Percentiles rank a stretch among this genome's conserved stretches.
Evolutionary conservation across 2,888 invertebrate species (phyloP).

Genomic region (Dynastes grantii): DNA sequence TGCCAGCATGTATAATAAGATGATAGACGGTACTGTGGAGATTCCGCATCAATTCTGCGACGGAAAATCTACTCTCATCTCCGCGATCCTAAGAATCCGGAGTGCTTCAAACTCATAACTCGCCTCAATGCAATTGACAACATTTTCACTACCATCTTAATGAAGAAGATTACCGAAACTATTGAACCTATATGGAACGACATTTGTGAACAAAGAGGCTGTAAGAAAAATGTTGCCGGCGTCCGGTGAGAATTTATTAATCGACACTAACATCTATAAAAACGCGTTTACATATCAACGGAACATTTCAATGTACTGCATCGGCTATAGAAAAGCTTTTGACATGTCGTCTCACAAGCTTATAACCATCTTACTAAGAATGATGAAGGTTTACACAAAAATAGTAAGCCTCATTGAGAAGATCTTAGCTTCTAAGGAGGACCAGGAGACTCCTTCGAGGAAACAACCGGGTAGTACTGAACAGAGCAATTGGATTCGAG

Average conservation of each 20-base stretch:
- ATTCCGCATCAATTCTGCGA: constrained; percentile 23
- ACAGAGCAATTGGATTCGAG: too few species aligned
- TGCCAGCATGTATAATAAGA: constrained; percentile 8
- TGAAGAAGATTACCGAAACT: background rate
- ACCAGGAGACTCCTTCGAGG: too few species aligned
- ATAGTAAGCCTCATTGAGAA: too few species aligned
- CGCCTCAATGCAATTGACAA: constrained; percentile 39
- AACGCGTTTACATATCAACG: constrained; percentile 7
- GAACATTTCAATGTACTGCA: constrained; percentile 38
- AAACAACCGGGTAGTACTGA: too few species aligned
- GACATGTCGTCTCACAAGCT: background rate
- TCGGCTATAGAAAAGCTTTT: constrained; percentile 27
- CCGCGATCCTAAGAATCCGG: constrained; percentile 13
- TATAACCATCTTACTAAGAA: background rate
- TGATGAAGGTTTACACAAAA: background rate
- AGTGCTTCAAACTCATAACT: constrained; percentile 40
- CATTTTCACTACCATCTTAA: constrained; percentile 33
- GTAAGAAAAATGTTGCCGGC: constrained; percentile 42
- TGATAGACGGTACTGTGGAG: background rate
- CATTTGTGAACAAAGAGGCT: constrained; percentile 34
- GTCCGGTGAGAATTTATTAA: constrained; percentile 28
- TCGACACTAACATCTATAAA: constrained; percentile 26
- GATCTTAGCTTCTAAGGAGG: too few species aligned
- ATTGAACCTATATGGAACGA: constrained; percentile 16
- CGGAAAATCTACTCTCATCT: constrained; percentile 2